Evolutionary conservation across 2,797 vertebrate species (phyloP).

Genomic region (Gymnoscopelus braueri): DNA sequence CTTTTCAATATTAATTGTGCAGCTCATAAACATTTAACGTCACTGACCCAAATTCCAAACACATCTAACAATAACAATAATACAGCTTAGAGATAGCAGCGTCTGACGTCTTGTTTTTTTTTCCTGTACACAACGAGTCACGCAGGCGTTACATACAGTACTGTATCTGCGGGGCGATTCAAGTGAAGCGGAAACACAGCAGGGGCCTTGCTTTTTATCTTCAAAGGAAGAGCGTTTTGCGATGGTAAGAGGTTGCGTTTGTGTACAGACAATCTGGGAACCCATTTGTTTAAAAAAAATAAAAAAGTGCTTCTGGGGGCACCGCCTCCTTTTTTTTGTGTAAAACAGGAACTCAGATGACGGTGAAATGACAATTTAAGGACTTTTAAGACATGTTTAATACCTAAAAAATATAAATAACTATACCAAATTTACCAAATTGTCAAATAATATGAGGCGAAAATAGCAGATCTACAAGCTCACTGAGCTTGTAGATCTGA

Average conservation of each 20-base stretch:
- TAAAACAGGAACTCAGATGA: too few relatives aligned
- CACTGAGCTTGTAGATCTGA: too few relatives aligned
- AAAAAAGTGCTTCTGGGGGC: too few relatives aligned
- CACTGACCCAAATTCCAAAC: slow-evolving; percentile 67
- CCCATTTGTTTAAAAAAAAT: too few relatives aligned
- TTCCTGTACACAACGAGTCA: slow-evolving; percentile 9
- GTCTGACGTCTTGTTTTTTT: slow-evolving; percentile 14
- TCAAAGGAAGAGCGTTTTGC: slow-evolving; percentile 22
- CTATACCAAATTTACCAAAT: too few relatives aligned
- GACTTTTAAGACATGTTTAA: too few relatives aligned
- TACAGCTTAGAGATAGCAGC: slow-evolving; percentile 52
- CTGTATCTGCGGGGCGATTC: slow-evolving; percentile 17
- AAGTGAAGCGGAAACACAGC: slow-evolving; percentile 22
- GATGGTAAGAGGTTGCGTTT: slow-evolving; percentile 14
- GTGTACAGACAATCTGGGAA: background rate
- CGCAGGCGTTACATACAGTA: background rate
- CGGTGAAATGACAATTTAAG: too few relatives aligned
- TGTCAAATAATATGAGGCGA: too few relatives aligned
- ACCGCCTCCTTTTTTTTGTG: too few relatives aligned
- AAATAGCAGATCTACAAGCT: too few relatives aligned
- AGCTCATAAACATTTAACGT: slow-evolving; percentile 73
- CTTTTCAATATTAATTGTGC: slow-evolving; percentile 59
- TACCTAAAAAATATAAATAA: too few relatives aligned
- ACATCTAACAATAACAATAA: slow-evolving; percentile 52
- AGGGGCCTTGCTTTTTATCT: slow-evolving; percentile 25